These are phyloP conservation scores for Subacronicta megacephala DNA, from an alignment of 2,888 invertebrate genomes.

Conservation along the genomic window DNA sequence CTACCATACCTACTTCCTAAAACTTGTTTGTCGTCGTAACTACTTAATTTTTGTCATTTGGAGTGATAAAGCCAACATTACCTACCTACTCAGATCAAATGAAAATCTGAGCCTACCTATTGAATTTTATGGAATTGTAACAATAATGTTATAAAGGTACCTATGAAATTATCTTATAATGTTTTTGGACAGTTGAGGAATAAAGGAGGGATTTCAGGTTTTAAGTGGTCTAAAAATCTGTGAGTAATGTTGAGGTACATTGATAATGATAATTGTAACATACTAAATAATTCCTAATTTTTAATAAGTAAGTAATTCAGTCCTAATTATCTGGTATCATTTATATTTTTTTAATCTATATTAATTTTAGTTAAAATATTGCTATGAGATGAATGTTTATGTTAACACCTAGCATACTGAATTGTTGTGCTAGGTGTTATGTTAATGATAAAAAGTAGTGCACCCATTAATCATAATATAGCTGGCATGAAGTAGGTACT, in stretches of 20 bases:
- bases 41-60: conserved; percentile 35
- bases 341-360: conserved; percentile 1
- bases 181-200: too few relatives aligned
- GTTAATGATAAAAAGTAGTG: conserved; percentile 44
- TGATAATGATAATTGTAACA: too few relatives aligned
- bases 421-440: conserved; percentile 52
- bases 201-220: conserved; percentile 18
- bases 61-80: conserved; percentile 33
- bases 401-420: conserved; percentile 46
- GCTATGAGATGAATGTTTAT: conserved; percentile 32
- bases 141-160: conserved; percentile 11
- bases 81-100: too few relatives aligned
- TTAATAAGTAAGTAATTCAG: conserved; percentile 18
- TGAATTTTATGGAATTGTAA: conserved; percentile 47
- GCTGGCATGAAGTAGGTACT: conserved; percentile 30
- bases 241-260: conserved; percentile 13
- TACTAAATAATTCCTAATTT: conserved; percentile 9
- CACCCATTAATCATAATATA: conserved; percentile 48
- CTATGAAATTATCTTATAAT: background rate
- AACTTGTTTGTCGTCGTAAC: too few relatives aligned
- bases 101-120: too few relatives aligned
- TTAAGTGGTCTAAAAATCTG: conserved; percentile 15
- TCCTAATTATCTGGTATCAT: conserved; percentile 4
- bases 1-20: conserved; percentile 64
- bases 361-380: background rate